phyloP scores from a whole-genome alignment of 1,140 invertebrate genomes.

The Drosophila ironensis region DNA sequence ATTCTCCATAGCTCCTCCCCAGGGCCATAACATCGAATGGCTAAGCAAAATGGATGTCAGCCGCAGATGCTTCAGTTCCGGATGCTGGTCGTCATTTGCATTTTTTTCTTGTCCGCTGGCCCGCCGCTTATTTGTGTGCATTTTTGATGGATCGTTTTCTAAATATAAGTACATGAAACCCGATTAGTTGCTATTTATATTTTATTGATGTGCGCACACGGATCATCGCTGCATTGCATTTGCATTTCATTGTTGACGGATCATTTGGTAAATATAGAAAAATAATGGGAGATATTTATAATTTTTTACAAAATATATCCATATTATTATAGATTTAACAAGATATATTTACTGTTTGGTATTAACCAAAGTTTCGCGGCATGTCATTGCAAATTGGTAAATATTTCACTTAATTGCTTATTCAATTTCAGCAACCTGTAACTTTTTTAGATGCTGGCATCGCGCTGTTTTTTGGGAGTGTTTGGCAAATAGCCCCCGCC shows the following conservation, averaged over 20 bases:
- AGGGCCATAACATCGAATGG: conserved; percentile 41
- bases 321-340: too few relatives aligned
- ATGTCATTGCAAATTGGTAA: not conserved
- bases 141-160: conserved; percentile 58
- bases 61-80: conserved; percentile 37
- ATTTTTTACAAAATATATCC: too few relatives aligned
- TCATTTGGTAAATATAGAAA: too few relatives aligned
- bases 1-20: not conserved
- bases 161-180: conserved; percentile 15
- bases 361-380: too few relatives aligned
- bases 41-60: conserved; percentile 59
- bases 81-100: conserved; percentile 26
- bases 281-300: too few relatives aligned
- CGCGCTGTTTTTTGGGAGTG: not conserved
- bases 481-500: not conserved
- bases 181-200: conserved; percentile 34
- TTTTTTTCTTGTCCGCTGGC: not conserved
- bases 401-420: not conserved
- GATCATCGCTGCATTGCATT: too few relatives aligned
- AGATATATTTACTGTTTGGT: too few relatives aligned
- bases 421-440: not conserved
- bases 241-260: too few relatives aligned
- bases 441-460: not conserved
- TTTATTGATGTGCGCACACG: not conserved
- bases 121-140: conserved; percentile 21